phyloP scores from a whole-genome alignment of 2,797 vertebrate species.

The Coregonus ussuriensis region DNA sequence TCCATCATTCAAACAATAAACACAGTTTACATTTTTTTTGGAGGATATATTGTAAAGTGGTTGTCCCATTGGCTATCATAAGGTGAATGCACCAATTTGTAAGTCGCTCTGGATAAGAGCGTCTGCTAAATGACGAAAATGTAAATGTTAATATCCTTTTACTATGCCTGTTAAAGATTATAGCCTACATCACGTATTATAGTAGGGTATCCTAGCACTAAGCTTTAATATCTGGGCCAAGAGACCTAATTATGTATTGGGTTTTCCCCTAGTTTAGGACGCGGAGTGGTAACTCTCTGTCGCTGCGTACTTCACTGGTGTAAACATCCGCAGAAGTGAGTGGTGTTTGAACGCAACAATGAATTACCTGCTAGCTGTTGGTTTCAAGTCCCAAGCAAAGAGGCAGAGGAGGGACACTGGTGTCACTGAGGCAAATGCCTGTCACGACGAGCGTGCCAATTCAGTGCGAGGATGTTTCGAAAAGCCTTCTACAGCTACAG shows the following conservation, averaged over 20 bases:
- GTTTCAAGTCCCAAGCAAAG: conserved; percentile 24
- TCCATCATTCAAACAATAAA: neutral
- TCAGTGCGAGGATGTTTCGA: conserved; percentile 5
- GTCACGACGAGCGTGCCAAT: conserved; percentile 3
- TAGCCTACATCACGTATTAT: neutral
- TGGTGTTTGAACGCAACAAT: conserved; percentile 44
- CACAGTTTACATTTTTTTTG: neutral
- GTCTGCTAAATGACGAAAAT: no score
- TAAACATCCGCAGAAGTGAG: conserved; percentile 48
- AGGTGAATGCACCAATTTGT: no score
- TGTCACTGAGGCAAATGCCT: conserved; percentile 16
- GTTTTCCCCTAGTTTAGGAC: neutral
- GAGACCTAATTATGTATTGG: neutral
- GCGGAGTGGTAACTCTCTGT: conserved; percentile 9
- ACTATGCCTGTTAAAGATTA: neutral
- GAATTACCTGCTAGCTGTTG: conserved; percentile 37
- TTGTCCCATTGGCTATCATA: no score
- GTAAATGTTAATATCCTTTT: neutral
- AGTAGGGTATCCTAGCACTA: no score
- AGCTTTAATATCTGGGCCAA: no score
- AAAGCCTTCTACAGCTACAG: neutral
- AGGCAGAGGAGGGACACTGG: conserved; percentile 3
- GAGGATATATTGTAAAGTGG: no score
- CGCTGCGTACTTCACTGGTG: conserved; percentile 14
- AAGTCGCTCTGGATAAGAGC: no score